Evolutionary conservation across 2,797 vertebrate species (phyloP).

Genomic region (Nasua narica): DNA sequence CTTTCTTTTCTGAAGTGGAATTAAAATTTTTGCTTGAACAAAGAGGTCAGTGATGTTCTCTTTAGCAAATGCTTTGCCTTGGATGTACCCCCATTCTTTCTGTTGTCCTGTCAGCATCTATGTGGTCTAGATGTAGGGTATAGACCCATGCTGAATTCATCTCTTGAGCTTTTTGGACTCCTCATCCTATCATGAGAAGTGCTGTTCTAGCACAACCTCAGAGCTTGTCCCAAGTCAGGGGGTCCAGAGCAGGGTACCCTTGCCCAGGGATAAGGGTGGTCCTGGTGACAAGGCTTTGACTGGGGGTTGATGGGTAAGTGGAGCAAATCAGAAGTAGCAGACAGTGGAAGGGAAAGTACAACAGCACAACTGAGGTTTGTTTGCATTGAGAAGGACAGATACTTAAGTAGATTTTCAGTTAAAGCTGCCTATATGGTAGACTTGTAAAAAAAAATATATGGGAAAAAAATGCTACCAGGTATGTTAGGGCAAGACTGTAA

Average conservation of each 20-base stretch:
- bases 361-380: not conserved
- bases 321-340: not conserved
- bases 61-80: not conserved
- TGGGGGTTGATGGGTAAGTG: too few relatives aligned
- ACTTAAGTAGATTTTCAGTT: not conserved
- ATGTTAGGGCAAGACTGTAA: not conserved
- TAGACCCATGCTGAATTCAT: fast-evolving
- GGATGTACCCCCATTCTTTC: not conserved
- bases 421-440: not conserved
- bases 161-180: not conserved
- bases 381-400: fast-evolving
- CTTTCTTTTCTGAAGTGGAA: not conserved
- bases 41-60: not conserved
- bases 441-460: not conserved
- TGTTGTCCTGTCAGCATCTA: not conserved
- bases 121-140: fast-evolving
- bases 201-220: fast-evolving
- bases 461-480: not conserved
- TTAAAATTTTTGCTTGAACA: not conserved
- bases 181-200: not conserved
- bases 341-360: not conserved
- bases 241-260: not conserved
- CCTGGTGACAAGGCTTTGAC: not conserved
- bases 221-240: not conserved
- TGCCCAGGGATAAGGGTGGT: fast-evolving